Evolutionary conservation across 64 coral and sea anemone species (phyloP).

Genomic region (Montipora sp.): DNA sequence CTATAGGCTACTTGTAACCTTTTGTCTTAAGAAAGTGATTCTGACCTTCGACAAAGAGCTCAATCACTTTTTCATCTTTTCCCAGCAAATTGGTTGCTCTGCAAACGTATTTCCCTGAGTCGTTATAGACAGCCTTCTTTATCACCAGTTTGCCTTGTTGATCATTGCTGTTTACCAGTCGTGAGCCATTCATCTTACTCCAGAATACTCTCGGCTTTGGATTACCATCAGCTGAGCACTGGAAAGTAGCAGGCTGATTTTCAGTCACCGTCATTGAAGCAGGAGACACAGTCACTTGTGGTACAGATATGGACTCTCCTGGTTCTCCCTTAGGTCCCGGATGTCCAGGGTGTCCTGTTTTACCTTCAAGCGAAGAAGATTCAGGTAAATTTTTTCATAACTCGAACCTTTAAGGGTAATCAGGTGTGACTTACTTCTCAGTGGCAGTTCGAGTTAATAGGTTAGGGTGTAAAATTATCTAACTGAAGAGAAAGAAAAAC

Average conservation of each 20-base stretch:
- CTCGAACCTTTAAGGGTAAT: too few relatives aligned
- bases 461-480: too few relatives aligned
- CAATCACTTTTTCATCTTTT: not conserved
- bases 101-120: constrained; percentile 38
- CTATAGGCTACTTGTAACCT: too few relatives aligned
- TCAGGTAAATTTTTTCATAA: not conserved
- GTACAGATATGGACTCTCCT: constrained; percentile 12
- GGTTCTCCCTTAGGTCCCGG: constrained; percentile 45
- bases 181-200: constrained; percentile 33
- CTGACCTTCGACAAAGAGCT: constrained; percentile 29
- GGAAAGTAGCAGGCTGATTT: constrained; percentile 22
- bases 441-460: too few relatives aligned
- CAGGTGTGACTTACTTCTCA: too few relatives aligned
- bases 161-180: not conserved
- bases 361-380: not conserved
- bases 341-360: not conserved
- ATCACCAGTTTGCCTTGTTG: not conserved
- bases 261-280: constrained; percentile 42
- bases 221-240: constrained; percentile 41
- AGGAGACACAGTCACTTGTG: constrained; percentile 33
- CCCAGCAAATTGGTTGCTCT: constrained; percentile 36
- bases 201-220: constrained; percentile 23
- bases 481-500: too few relatives aligned
- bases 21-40: too few relatives aligned
- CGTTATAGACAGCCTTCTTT: not conserved